A percentile compares a stretch with the other conserved stretches of the same genome.
Conservation (phyloP, 2,113 vertebrate species). For the Nicator chloris region DNA sequence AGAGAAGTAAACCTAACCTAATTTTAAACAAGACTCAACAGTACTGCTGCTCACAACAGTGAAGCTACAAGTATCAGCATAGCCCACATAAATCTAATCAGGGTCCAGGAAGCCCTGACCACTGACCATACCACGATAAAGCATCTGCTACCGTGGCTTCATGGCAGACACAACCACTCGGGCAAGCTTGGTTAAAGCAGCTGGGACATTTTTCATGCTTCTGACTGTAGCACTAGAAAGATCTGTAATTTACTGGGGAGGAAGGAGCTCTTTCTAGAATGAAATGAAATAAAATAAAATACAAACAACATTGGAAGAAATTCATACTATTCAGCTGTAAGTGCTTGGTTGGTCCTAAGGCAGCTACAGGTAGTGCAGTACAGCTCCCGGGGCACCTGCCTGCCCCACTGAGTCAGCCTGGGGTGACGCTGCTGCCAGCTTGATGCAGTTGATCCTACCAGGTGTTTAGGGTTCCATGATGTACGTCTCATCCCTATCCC, state of each 20-base stretch:
- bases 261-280: background rate
- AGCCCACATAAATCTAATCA: background rate
- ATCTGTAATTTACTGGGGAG: background rate
- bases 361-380: background rate
- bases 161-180: background rate
- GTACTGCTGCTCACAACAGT: background rate
- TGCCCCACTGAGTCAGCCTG: background rate
- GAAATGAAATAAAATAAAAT: background rate
- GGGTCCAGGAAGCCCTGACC: background rate
- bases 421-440: background rate
- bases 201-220: background rate
- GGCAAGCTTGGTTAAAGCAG: background rate
- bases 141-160: background rate
- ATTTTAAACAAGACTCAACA: constrained; percentile 12
- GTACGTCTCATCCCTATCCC: background rate
- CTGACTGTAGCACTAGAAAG: background rate
- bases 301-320: background rate
- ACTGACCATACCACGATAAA: background rate
- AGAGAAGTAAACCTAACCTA: background rate
- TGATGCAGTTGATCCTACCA: background rate
- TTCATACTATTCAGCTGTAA: background rate
- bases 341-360: background rate
- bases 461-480: background rate
- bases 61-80: background rate
- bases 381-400: background rate